These are phyloP conservation scores for Furcula furcula DNA, from an alignment of 2,888 invertebrate genomes.

Conservation along the genomic window DNA sequence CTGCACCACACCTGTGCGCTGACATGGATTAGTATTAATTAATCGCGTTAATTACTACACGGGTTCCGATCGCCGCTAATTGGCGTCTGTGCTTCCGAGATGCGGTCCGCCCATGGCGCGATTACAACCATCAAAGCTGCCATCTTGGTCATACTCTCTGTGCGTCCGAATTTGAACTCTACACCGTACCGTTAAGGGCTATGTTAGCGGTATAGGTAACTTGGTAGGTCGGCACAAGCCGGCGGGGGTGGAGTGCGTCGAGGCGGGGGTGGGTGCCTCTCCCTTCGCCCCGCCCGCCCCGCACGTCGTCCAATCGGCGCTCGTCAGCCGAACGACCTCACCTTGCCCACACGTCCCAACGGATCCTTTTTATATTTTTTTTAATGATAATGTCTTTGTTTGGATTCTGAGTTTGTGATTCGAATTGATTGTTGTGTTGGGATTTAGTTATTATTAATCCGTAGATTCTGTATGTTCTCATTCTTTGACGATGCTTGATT, in stretches of 20 bases:
- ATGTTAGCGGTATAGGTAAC: conserved; percentile 49
- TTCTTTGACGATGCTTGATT: too few species aligned
- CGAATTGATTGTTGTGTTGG: conserved; percentile 20
- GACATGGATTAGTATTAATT: conserved; percentile 48
- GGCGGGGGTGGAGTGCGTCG: conserved; percentile 66
- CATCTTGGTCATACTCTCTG: conserved; percentile 40
- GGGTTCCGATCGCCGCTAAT: conserved; percentile 68
- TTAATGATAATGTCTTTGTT: conserved; percentile 48
- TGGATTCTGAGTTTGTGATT: conserved; percentile 30
- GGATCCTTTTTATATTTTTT: conserved; percentile 57
- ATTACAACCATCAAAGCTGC: conserved; percentile 67
- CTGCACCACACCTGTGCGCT: conserved; percentile 24
- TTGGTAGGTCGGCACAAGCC: conserved; percentile 54
- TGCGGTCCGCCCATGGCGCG: conserved; percentile 78
- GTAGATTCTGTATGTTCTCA: too few species aligned
- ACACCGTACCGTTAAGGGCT: conserved; percentile 31
- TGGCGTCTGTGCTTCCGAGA: conserved; percentile 68
- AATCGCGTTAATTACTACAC: conserved; percentile 59
- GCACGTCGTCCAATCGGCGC: conserved; percentile 64
- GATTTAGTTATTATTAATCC: conserved; percentile 25
- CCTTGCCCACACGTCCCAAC: conserved; percentile 75
- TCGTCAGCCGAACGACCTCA: conserved; percentile 62
- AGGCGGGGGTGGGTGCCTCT: conserved; percentile 60
- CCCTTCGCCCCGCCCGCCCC: conserved; percentile 70
- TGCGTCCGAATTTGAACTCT: conserved; percentile 45